Evolutionary conservation across 2,797 vertebrate genomes (phyloP).

Genomic region (Thamnophis elegans): DNA sequence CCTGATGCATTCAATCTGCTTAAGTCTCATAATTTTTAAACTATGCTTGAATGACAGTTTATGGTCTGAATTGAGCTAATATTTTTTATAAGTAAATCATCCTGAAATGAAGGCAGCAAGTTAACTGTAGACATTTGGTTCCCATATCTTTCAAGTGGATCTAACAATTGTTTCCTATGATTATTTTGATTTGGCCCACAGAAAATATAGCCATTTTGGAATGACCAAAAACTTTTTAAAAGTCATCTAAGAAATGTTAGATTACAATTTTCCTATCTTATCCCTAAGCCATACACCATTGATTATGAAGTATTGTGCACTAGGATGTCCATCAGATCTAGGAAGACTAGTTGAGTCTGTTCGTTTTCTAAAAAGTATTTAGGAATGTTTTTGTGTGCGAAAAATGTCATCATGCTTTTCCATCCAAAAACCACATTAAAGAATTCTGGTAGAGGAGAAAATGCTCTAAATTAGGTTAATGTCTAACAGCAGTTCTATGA

Average conservation of each 20-base stretch:
- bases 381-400: constrained; percentile 61
- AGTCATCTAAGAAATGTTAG: not conserved
- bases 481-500: constrained; percentile 64
- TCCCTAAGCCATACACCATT: not conserved
- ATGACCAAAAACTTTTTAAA: not conserved
- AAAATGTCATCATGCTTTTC: constrained; percentile 66
- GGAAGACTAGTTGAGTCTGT: constrained; percentile 50
- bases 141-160: not conserved
- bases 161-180: not conserved
- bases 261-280: not conserved
- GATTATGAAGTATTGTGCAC: not conserved
- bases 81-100: not conserved
- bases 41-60: not conserved
- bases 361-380: constrained; percentile 61
- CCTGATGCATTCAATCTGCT: not conserved
- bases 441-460: constrained; percentile 60
- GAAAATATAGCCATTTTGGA: constrained; percentile 28
- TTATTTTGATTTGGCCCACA: constrained; percentile 25
- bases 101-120: not conserved
- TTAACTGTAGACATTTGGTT: not conserved
- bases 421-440: constrained; percentile 67
- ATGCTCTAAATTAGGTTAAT: constrained; percentile 71
- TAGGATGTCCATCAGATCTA: not conserved
- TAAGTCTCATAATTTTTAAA: not conserved
- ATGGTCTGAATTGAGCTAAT: not conserved